A percentile compares a stretch with the other conserved stretches of the same genome.
These are phyloP conservation scores for Drosophila ironensis DNA, from an alignment of 1,140 invertebrate species.

Conservation along the genomic window DNA sequence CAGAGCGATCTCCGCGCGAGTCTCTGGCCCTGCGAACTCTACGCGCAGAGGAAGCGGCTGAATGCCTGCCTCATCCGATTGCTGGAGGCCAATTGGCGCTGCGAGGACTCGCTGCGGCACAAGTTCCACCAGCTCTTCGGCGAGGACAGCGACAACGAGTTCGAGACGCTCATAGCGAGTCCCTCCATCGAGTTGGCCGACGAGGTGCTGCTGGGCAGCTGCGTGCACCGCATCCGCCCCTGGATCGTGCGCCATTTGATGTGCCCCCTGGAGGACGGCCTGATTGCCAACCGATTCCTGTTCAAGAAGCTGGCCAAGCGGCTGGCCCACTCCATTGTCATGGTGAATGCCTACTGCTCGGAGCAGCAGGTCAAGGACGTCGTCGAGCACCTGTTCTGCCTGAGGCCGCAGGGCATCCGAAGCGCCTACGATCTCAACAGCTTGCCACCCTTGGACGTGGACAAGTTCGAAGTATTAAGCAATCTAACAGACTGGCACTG, in stretches of 20 bases:
- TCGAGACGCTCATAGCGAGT: conserved; percentile 60
- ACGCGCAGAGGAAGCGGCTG: conserved; percentile 58
- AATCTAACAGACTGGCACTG: no score
- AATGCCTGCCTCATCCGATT: conserved; percentile 46
- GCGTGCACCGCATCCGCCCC: conserved; percentile 69
- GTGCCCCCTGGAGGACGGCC: conserved; percentile 64
- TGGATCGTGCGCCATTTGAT: conserved; percentile 76
- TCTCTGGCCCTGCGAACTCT: conserved; percentile 79
- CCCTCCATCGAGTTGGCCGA: conserved; percentile 73
- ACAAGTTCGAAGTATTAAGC: conserved; percentile 27
- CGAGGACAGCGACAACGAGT: conserved; percentile 76
- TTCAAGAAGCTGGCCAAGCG: conserved; percentile 76
- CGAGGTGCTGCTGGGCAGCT: conserved; percentile 68
- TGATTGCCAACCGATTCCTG: conserved; percentile 74
- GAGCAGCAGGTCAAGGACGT: conserved; percentile 57
- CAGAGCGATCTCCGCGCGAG: conserved; percentile 57
- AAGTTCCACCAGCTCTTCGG: conserved; percentile 68
- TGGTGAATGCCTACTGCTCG: conserved; percentile 73
- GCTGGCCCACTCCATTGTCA: conserved; percentile 60
- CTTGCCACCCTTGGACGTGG: conserved; percentile 30
- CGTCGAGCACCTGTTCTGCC: conserved; percentile 65
- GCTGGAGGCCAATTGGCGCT: conserved; percentile 69
- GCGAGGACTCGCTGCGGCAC: conserved; percentile 52
- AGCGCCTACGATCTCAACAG: conserved; percentile 42
- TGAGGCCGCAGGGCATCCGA: conserved; percentile 50